Conservation (phyloP, 2,797 vertebrate species). For the Ptychobarbus kaznakovi region DNA sequence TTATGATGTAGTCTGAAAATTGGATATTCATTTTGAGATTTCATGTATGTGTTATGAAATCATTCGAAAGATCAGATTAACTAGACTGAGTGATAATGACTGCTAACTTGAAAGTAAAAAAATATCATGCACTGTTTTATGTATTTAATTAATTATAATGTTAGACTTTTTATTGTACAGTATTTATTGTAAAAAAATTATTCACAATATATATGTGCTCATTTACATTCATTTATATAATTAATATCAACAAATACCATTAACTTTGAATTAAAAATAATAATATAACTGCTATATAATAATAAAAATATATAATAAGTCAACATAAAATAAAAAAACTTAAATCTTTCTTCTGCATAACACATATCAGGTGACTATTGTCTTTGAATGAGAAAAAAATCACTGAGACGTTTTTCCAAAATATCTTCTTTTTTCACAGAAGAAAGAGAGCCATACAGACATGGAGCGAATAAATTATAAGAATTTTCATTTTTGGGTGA, state of each 20-base stretch:
- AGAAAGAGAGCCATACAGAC: background rate
- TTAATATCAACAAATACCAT: too few species aligned
- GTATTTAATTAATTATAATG: background rate
- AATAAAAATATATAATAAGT: too few species aligned
- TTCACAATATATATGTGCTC: too few species aligned
- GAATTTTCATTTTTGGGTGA: background rate
- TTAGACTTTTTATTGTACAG: too few species aligned
- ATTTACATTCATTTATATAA: too few species aligned
- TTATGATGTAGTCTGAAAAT: background rate
- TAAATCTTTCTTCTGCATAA: background rate
- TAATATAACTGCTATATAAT: too few species aligned
- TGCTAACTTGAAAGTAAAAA: background rate
- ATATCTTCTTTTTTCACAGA: background rate
- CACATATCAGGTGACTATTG: background rate
- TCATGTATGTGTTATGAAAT: background rate
- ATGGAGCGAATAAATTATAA: background rate
- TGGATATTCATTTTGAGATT: background rate
- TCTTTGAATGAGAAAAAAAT: background rate
- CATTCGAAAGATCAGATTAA: background rate
- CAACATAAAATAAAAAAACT: too few species aligned
- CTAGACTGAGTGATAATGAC: background rate
- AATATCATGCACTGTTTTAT: background rate
- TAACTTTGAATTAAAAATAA: too few species aligned
- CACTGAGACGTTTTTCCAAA: background rate
- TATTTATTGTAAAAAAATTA: too few species aligned